Base-by-base conservation (phyloP, 2,113 vertebrate genomes). In the Solea solea region DNA sequence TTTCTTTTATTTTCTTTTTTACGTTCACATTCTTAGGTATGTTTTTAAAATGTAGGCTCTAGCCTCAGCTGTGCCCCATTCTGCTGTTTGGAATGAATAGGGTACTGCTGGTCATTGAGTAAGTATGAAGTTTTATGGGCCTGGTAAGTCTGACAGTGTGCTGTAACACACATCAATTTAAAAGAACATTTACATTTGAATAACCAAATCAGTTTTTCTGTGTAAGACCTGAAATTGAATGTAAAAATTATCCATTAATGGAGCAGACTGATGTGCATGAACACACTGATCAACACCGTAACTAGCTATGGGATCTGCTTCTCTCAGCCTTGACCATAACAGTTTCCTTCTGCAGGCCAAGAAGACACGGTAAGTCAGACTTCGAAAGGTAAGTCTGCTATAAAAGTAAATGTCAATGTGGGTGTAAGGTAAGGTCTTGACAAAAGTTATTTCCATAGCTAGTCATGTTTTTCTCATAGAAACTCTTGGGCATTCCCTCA, bases 51-150 rank as follows among this genome's bases (percentile, higher is more conserved):
- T 95, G 84, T 96, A 97, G 95, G 93, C 91, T 96, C 91, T 95
- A 91, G 94, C 91, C 90, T 95, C 94, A 95, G 89, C 94, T 96
- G 74, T 94, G 94, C 95, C 94, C 94, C 85, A 93, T 93, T 95
- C 94, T 96, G 94, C 93, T 96, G 93, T 96, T 96, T 94, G 91
- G 93, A 95, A 97, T 95, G 92, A 95, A 94, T 95, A 95, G 93
- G 94, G 92, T 95, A 96, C 94, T 97, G 93, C 94, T 95, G 95
- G 89, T 95, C 89, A 84, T 83, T 93, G 89, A 95, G 95, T 96
- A 96, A 97, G 95, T 96, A 96, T 94, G 68, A 94, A 95, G 94
- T 91, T 93, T 94, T 93, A 94, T 94, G 95, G 93, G 92, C 95
- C 91, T 95, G 94, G 95, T 97, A 95, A 98, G 95, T 96, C 83